Conservation (phyloP, 2,797 vertebrate genomes). For the Onychomys leucogaster region DNA sequence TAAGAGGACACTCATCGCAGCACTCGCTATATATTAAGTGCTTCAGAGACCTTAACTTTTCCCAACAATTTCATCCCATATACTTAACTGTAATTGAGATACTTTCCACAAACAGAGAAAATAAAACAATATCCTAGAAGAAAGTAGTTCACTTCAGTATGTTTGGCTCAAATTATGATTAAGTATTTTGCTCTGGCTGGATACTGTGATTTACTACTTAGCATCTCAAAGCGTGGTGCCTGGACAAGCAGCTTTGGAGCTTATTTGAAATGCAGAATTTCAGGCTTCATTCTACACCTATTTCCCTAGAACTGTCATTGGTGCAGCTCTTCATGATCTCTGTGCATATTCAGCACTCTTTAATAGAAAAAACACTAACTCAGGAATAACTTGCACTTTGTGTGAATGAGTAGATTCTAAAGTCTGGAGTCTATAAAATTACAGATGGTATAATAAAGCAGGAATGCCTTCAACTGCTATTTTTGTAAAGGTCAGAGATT, state of each 20-base stretch:
- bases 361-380: not conserved
- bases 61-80: not conserved
- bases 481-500: slow-evolving; percentile 43
- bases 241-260: not conserved
- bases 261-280: not conserved
- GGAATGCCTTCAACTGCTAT: not conserved
- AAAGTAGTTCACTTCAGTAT: slow-evolving; percentile 50
- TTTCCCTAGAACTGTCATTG: not conserved
- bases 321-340: not conserved
- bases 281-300: not conserved
- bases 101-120: not conserved
- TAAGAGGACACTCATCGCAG: too few relatives aligned
- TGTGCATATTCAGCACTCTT: not conserved
- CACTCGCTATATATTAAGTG: not conserved
- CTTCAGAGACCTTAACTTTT: not conserved
- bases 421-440: not conserved
- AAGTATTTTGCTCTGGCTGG: not conserved
- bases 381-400: not conserved
- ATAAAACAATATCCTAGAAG: slow-evolving; percentile 49
- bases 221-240: not conserved
- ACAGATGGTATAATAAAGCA: not conserved
- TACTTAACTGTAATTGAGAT: slow-evolving; percentile 13
- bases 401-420: not conserved
- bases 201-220: slow-evolving; percentile 53
- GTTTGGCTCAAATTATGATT: slow-evolving; percentile 53